Evolutionary conservation across 2,797 vertebrate species (phyloP), one percentile per base, ranked within the genome.

Genomic region (Thunnus albacares): DNA sequence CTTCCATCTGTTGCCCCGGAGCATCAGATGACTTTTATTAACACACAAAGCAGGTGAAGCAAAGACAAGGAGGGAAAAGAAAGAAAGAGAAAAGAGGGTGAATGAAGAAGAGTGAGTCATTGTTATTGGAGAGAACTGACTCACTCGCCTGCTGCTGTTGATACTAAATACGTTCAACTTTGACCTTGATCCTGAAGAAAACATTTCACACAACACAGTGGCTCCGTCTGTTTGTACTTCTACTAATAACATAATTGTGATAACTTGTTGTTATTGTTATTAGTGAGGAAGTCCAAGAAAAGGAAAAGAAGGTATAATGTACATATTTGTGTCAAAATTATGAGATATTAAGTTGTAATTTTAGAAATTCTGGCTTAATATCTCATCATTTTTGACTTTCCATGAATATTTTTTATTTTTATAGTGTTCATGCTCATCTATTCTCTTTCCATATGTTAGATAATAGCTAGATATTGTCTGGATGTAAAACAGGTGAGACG

Each of bases 1-100:
- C 38, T 13, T 26, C 41, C 82, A 80, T 70, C 76, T 83, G 80
- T 64, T 64, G 56, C 55, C 38, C 13, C 6, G 5, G 9, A 68
- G 73, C 59, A 51, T 75, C 60, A 78, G 71, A 47, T 80, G 83
- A 81, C 80, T 52, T 51, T 14, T 10, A 75, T 20, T 28, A 58
- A 15, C 35, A 75, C 35, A 61, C 18, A 12, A 77, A 61, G 67
- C 77, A 77, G 58, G 64, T 57, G 69, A 71, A 24, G 53, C 5
- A 52, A 41, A 61, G 41, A 43, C 13, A 14, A 13, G 41, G 13
- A 4, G 41, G 12, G 12, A 14, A 43, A 14, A 43, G 41, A 47
- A 58, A 14, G 41, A 49, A 7, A 33, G 35, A 9, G 10, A 43
- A 43, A 53, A 5, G 13, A 59, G 30, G 22, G 30, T 30, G 52